phyloP scores from a whole-genome alignment of 1,140 invertebrate genomes.

The Helicorthomorpha holstii region DNA sequence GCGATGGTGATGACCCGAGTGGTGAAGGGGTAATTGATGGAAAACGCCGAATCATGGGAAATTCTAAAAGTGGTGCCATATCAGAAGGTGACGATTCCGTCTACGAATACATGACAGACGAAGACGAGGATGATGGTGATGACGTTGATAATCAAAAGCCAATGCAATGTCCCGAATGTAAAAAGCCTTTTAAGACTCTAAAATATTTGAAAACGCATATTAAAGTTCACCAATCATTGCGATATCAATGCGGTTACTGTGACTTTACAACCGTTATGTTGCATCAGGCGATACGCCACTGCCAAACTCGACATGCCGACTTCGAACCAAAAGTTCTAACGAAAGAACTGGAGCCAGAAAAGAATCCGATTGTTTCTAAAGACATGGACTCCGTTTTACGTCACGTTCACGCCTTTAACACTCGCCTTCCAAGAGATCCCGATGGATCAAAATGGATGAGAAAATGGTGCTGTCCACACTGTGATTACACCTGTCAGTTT shows the following conservation, averaged over 20 bases:
- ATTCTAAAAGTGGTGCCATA: too few relatives aligned
- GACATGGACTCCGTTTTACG: constrained; percentile 4
- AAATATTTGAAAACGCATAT: constrained; percentile 12
- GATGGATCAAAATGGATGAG: constrained; percentile 8
- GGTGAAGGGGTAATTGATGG: too few relatives aligned
- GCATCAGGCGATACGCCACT: constrained; percentile 7
- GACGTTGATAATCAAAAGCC: neutral
- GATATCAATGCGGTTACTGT: constrained; percentile 10
- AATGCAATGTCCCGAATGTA: constrained; percentile 10
- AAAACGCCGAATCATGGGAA: constrained; percentile 2
- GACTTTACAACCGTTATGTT: constrained; percentile 6
- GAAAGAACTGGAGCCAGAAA: constrained; percentile 7
- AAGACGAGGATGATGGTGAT: neutral
- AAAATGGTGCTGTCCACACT: constrained; percentile 11
- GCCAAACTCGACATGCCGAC: neutral
- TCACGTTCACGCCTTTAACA: constrained; percentile 2
- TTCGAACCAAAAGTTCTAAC: constrained; percentile 6
- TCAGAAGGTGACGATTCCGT: constrained; percentile 8
- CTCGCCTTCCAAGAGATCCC: constrained; percentile 6
- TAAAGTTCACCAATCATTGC: constrained; percentile 5
- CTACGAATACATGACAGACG: constrained; percentile 6
- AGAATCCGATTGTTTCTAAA: constrained; percentile 4
- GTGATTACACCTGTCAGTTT: constrained; percentile 12
- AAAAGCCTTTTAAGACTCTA: constrained; percentile 9
- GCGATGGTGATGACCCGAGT: neutral